Percentiles rank a stretch among this genome's conserved stretches.
These are phyloP conservation scores for Eilema sororculum DNA, from an alignment of 2,888 invertebrate genomes.

Conservation along the genomic window DNA sequence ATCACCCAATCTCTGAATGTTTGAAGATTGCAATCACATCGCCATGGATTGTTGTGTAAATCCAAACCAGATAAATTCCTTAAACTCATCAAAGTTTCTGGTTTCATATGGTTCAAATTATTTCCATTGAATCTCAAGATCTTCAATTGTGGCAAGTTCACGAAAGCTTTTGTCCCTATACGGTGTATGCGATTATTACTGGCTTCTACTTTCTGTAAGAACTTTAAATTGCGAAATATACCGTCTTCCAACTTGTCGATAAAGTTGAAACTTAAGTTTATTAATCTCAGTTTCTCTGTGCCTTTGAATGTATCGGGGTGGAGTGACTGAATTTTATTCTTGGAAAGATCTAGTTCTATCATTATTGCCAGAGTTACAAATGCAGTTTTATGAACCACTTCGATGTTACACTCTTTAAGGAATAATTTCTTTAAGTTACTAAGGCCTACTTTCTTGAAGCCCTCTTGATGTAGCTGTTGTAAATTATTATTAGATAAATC, in stretches of 20 bases:
- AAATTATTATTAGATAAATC: conserved; percentile 92
- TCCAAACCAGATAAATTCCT: conserved; percentile 91
- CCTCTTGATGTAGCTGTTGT: conserved; percentile 88
- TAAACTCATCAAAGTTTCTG: conserved; percentile 90
- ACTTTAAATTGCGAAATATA: conserved; percentile 91
- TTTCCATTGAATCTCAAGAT: conserved; percentile 92
- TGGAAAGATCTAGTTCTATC: conserved; percentile 94
- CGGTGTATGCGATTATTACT: conserved; percentile 91
- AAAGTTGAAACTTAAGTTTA: conserved; percentile 92
- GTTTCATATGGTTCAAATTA: conserved; percentile 89
- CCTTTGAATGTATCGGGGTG: conserved; percentile 91
- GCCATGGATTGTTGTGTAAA: conserved; percentile 94
- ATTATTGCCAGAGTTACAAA: conserved; percentile 92
- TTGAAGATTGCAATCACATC: conserved; percentile 94
- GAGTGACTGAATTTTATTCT: conserved; percentile 90
- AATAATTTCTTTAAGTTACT: conserved; percentile 94
- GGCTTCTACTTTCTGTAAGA: conserved; percentile 92
- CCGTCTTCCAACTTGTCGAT: conserved; percentile 91
- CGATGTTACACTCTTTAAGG: conserved; percentile 91
- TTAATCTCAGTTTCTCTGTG: conserved; percentile 90
- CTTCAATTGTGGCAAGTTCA: conserved; percentile 89
- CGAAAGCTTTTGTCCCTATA: conserved; percentile 91
- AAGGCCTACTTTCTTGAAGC: conserved; percentile 90
- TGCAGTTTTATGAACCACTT: conserved; percentile 90
- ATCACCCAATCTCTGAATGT: conserved; percentile 93